phyloP scores from a whole-genome alignment of 2,113 vertebrate genomes.

The Carassius gibelio region DNA sequence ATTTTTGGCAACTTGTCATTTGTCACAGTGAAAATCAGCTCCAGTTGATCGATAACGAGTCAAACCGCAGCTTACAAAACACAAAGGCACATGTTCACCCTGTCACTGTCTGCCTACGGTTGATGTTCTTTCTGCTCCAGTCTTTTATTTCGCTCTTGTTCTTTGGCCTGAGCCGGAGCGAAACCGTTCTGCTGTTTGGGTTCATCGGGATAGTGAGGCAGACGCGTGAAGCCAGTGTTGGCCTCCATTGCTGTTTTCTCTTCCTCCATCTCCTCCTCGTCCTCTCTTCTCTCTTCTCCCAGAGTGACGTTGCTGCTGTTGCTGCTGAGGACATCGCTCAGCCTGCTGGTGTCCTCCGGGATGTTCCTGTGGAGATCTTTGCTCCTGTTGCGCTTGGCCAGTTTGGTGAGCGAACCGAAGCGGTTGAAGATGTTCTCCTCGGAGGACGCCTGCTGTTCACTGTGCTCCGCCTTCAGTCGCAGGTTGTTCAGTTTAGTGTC shows the following conservation, averaged over 20 bases:
- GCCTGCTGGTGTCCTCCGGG: conserved; percentile 83
- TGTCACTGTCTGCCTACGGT: conserved; percentile 48
- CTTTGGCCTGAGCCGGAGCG: conserved; percentile 81
- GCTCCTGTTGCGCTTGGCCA: conserved; percentile 87
- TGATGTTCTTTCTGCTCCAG: conserved; percentile 77
- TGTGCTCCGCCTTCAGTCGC: conserved; percentile 81
- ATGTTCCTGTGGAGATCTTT: conserved; percentile 87
- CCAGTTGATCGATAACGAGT: conserved; percentile 7
- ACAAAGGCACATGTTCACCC: conserved; percentile 75
- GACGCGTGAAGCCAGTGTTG: conserved; percentile 81
- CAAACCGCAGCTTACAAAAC: conserved; percentile 61
- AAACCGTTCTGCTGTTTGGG: conserved; percentile 80
- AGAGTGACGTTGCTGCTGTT: conserved; percentile 71
- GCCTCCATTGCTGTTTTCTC: conserved; percentile 78
- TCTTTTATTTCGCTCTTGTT: conserved; percentile 77
- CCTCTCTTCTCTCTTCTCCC: conserved; percentile 64
- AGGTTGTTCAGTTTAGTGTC: conserved; percentile 94
- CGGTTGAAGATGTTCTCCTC: conserved; percentile 97
- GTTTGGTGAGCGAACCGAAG: conserved; percentile 85
- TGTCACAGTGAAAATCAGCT: conserved; percentile 65
- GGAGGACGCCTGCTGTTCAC: conserved; percentile 77
- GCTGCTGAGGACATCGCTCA: conserved; percentile 83
- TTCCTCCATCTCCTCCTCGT: conserved; percentile 60
- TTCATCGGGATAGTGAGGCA: conserved; percentile 79
- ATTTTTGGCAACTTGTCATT: conserved; percentile 73